These are phyloP conservation scores for Hypercompe scribonia DNA, from an alignment of 2,888 invertebrate genomes.

Conservation along the genomic window DNA sequence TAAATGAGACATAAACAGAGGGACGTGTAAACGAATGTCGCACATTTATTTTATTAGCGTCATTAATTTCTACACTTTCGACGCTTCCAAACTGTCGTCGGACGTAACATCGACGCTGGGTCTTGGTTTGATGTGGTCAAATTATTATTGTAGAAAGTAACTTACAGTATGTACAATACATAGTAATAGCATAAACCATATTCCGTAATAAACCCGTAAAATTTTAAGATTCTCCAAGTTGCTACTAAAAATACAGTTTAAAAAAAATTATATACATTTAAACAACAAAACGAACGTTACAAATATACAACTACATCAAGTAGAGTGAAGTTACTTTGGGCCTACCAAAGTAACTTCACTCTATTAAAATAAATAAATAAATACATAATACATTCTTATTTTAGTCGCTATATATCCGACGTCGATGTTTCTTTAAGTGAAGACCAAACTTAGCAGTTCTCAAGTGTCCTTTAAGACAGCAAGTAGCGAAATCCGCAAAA, in stretches of 20 bases:
- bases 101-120: slow-evolving; percentile 45
- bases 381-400: too few relatives aligned
- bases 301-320: background rate
- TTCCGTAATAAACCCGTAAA: too few relatives aligned
- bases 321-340: too few relatives aligned
- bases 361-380: too few relatives aligned
- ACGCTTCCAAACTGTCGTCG: slow-evolving; percentile 62
- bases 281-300: too few relatives aligned
- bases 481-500: slow-evolving; percentile 62
- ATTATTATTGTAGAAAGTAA: background rate
- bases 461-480: slow-evolving; percentile 56
- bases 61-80: slow-evolving; percentile 83
- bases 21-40: slow-evolving; percentile 85
- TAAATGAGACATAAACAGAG: slow-evolving; percentile 86
- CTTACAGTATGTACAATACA: background rate
- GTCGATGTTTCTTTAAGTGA: slow-evolving; percentile 43
- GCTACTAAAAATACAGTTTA: background rate
- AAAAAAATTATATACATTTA: too few relatives aligned
- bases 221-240: background rate
- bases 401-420: slow-evolving; percentile 18
- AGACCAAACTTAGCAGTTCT: slow-evolving; percentile 57
- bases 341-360: too few relatives aligned
- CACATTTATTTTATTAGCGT: slow-evolving; percentile 84
- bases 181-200: too few relatives aligned
- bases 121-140: slow-evolving; percentile 27